phyloP scores from a whole-genome alignment of 2,113 vertebrate genomes.

The Pipra filicauda region DNA sequence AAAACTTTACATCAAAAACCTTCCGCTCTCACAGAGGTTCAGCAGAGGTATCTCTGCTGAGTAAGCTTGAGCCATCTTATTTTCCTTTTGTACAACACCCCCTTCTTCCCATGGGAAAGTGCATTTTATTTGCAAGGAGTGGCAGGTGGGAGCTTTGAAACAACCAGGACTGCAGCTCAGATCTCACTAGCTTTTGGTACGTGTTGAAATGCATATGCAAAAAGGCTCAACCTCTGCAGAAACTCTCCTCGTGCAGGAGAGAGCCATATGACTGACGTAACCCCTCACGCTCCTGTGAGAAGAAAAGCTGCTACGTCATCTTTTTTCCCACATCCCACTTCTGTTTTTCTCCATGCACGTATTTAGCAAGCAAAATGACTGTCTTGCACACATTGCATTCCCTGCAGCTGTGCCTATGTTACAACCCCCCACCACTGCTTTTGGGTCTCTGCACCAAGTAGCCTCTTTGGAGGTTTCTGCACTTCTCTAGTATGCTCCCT shows the following conservation, averaged over 20 bases:
- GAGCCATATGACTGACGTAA: fast-evolving
- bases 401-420: fast-evolving
- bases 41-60: not conserved
- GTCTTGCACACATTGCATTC: fast-evolving
- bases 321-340: not conserved
- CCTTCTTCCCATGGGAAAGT: not conserved
- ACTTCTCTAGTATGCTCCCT: fast-evolving
- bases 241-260: fast-evolving
- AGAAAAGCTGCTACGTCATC: not conserved
- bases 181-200: not conserved
- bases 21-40: not conserved
- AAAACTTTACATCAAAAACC: not conserved
- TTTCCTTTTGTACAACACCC: not conserved
- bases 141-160: not conserved
- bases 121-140: not conserved
- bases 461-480: not conserved
- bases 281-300: not conserved
- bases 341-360: not conserved
- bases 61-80: not conserved
- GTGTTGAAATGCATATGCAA: not conserved
- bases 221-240: not conserved
- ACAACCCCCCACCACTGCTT: fast-evolving
- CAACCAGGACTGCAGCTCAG: not conserved
- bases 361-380: not conserved
- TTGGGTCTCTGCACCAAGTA: not conserved